Base-by-base conservation (phyloP, 2,888 invertebrate species). In the Lochmaea crataegi region DNA sequence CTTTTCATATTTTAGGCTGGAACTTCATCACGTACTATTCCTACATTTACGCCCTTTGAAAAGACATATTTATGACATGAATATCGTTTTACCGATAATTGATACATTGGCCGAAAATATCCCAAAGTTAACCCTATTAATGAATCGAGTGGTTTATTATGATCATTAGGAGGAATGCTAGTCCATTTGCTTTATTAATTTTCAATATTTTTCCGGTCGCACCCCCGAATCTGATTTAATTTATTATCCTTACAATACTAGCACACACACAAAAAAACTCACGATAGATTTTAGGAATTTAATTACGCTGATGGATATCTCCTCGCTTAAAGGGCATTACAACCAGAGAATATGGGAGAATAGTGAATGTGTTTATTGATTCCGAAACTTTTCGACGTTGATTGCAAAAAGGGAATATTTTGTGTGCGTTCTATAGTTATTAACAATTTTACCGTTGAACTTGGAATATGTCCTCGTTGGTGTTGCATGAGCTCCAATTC, bases 101-200 rank as follows among this genome's bases (percentile, higher is more conserved):
- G 32, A 26, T 58, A 26, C 26, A 32, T 58, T 58, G 32, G 16
- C 1, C 53, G 9, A 53, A 53, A 53, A 18, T 53, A 53, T 10
- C 6, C 16, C 9, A 14, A 58, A 32, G 32, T 58, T 22, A 32
- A 26, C 26, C 26, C 58, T 22, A 58, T 32, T 58, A 58, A 58
- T n/a, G 12, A 26, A 32, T 32, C 14, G 14, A 9, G 32, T 32
- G 14, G 32, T 58, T 58, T 32, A 58, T 26, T 58, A 58, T 12
- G 26, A 58, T 58, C 58, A 58, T 58, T 32, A 58, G 32, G 26
- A 16, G n/a, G 58, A 12, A 58, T 11, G 26, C 14, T 32, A 68
- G 26, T 68, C 67, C 67, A 57, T 68, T 68, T 68, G 58, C 57
- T 32, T 42, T 68, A 68, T 68, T 68, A 68, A 68, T 68, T 68